phyloP scores from a whole-genome alignment of 2,888 invertebrate genomes.

The Dugesia japonica region DNA sequence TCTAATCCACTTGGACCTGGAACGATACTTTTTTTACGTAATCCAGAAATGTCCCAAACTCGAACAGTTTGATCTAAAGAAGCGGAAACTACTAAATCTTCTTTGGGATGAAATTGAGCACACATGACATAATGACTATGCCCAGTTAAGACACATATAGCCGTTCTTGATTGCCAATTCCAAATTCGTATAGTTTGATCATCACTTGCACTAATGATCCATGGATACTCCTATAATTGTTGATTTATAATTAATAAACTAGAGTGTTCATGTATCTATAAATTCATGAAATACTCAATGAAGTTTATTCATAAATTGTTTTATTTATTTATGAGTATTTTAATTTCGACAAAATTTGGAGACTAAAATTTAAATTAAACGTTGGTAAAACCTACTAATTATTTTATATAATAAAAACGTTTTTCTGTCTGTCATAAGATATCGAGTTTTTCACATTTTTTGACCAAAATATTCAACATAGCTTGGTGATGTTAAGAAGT shows the following conservation, averaged over 20 bases:
- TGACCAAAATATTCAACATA: too few species aligned
- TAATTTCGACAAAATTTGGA: too few species aligned
- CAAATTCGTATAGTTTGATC: slow-evolving; percentile 97
- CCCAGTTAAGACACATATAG: slow-evolving; percentile 52
- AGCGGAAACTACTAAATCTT: slow-evolving; percentile 88
- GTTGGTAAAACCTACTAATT: too few species aligned
- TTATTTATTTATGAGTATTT: too few species aligned
- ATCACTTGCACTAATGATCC: slow-evolving; percentile 94
- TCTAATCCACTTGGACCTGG: slow-evolving; percentile 71
- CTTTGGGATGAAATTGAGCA: slow-evolving; percentile 85
- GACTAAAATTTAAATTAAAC: too few species aligned
- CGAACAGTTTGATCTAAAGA: slow-evolving; percentile 92
- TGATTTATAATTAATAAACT: background rate
- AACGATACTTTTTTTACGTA: slow-evolving; percentile 88
- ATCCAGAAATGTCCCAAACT: slow-evolving; percentile 90
- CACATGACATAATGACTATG: slow-evolving; percentile 99
- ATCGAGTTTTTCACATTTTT: too few species aligned
- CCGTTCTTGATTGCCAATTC: slow-evolving; percentile 87
- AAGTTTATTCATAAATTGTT: slow-evolving; percentile 26
- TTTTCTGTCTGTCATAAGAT: too few species aligned
- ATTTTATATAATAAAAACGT: too few species aligned
- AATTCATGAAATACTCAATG: background rate
- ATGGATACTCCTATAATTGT: slow-evolving; percentile 65
- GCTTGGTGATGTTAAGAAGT: too few species aligned
- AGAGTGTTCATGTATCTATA: background rate